Evolutionary conservation across 2,797 vertebrate genomes (phyloP), one percentile per base, ranked within the genome.

Genomic region (Takifugu ocellatus): DNA sequence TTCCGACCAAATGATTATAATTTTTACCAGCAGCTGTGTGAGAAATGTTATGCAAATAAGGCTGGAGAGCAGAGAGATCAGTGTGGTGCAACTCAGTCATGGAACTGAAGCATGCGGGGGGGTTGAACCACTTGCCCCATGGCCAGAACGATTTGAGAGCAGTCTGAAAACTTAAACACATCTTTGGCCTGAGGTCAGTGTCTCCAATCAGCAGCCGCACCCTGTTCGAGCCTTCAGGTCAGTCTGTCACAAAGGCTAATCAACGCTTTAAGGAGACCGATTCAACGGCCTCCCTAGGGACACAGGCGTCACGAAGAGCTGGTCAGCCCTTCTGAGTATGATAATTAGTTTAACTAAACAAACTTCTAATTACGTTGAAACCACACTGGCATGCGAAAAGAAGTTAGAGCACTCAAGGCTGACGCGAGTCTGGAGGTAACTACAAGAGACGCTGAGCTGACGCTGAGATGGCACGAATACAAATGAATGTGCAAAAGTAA

Each of bases 311-410:
- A 77, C 64, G 63, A 66, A 51, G 74, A 51, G 52, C 66, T 1
- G 25, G 61, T 43, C 68, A 71, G 60, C 57, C 52, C 71, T 68
- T 77, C 68, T 72, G 50, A 82, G 70, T 52, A 55, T 57, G 80
- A 68, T 68, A 80, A 85, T 87, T 87, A 87, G 77, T 58, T 80
- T 49, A 75, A 51, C 81, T 84, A 86, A 90, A 89, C 84, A 88
- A 88, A 87, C 84, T 77, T 81, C 71, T 85, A 83, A 87, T 89
- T 87, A 84, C 75, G 79, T 62, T 86, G 79, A 84, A 86, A 85
- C 66, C 82, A 85, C 83, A 81, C 12, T 66, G 70, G 56, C 61
- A 56, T 71, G 54, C 56, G 62, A 85, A 82, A 70, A 75, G 66
- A 56, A 53, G 75, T 83, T 87, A 85, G 79, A 71, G 77, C 48